Base-by-base conservation (phyloP, 1,140 invertebrate species). In the Drosophila sturtevanti region DNA sequence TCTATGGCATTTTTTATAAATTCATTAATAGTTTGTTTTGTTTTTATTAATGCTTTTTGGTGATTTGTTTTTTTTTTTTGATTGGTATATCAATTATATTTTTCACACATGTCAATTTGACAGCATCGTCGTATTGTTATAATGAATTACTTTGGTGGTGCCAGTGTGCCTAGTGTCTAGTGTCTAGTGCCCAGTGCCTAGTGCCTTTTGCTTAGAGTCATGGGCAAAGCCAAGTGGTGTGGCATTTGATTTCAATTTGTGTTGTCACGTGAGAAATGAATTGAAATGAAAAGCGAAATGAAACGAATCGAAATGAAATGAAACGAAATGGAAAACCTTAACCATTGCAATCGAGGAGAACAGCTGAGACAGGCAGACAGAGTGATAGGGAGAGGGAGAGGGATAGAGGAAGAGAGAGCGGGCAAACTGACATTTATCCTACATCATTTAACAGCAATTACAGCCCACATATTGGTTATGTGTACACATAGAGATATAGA, bases 391-490 rank as follows among this genome's bases (percentile, higher is more conserved):
- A 6, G 6, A 31, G 27, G 2, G 27, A 31, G 27, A 31, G 27
- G n/a, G n/a, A n/a, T n/a, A 31, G 27, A 31, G 1, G 0, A 6
- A 31, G 27, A 31, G 27, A 31, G 1, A 31, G 3, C 5, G 5
- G 27, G 27, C 27, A 31, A 6, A 6, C 63, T 75, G 72, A 48
- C 48, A 61, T 48, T 48, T 48, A 63, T 58, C 72, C 64, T 52
- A 75, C 64, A 75, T 75, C 72, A 68, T 52, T 75, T 68, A 68
- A 11, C 72, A 68, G 64, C 72, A 68, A 75, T 75, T 68, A 75
- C 51, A 41, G 9, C 64, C 72, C 72, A 75, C 72, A 31, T 71
- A 67, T 59, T 73, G 34, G 22, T 31, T 31, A 31, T n/a, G n/a
- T n/a, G n/a, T 31, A 31, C 27, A 31, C 27, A 31, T 31, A 31